Base-by-base conservation (phyloP, 2,113 vertebrate genomes). In the Dunckerocampus dactyliophorus region DNA sequence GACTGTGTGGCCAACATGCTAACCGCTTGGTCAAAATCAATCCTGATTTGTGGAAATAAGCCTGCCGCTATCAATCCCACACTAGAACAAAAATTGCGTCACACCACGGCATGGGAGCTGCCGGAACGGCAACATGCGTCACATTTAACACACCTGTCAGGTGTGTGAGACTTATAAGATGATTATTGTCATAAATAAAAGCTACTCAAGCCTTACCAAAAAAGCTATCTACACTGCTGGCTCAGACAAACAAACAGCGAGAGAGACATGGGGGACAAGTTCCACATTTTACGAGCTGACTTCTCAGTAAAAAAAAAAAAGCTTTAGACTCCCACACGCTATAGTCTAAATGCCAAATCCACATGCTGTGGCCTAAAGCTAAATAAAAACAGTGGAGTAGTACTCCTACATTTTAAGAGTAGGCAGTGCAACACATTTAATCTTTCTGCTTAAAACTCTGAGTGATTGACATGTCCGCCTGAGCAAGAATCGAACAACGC, bases 401-500 rank as follows among this genome's bases (percentile, higher is more conserved):
- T 63, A 62, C 74, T 82, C 59, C 68, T 58, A 75, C 68, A 79
- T 77, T 82, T 76, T 81, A 66, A 69, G 71, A 83, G 80, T 66
- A 55, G 82, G 76, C 78, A 71, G 72, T 14, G 13, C 57, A 61
- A 68, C 74, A 71, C 68, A 73, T 80, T 49, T 45, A 71, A 82
- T 79, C 48, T 75, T 64, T 64, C 59, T 57, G 69, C 63, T 72
- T 57, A 53, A 74, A 77, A 70, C 63, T 71, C 47, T 20, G 67
- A 66, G 67, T 79, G 72, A 75, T 62, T 54, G 51, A 52, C 64
- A 45, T 52, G 45, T 62, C 55, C 39, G 59, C 55, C 69, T 67
- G 16, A 24, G 51, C 55, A 47, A 66, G 58, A 56, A 63, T 67
- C 74, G 65, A 64, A n/a, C 74, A 59, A 68, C 48, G 7, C 52